phyloP scores from a whole-genome alignment of 2,797 vertebrate species.

The Antennarius maculatus region DNA sequence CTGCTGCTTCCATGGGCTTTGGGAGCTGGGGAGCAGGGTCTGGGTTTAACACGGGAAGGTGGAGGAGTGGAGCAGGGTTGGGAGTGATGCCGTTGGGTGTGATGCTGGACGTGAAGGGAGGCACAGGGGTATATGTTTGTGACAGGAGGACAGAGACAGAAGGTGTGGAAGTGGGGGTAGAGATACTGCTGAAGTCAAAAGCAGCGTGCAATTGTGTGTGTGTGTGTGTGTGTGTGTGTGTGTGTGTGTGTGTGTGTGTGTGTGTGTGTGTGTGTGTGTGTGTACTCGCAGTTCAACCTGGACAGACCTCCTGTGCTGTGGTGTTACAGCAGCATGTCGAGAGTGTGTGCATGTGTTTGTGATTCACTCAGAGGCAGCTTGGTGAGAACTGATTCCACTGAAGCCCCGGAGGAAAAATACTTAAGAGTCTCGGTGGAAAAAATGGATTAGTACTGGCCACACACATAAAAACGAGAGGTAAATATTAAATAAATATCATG shows the following conservation, averaged over 20 bases:
- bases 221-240: conserved; percentile 33
- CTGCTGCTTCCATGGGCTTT: conserved; percentile 77
- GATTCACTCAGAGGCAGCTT: conserved; percentile 19
- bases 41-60: conserved; percentile 51
- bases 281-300: conserved; percentile 30
- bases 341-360: conserved; percentile 14
- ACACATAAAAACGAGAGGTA: conserved; percentile 1
- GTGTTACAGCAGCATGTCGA: conserved; percentile 32
- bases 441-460: conserved; percentile 25
- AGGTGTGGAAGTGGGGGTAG: conserved; percentile 41
- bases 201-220: conserved; percentile 41
- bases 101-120: conserved; percentile 52
- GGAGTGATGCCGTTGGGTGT: conserved; percentile 46
- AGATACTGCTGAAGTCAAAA: conserved; percentile 40
- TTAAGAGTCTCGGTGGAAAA: conserved; percentile 24
- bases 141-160: conserved; percentile 54
- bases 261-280: conserved; percentile 23
- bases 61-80: conserved; percentile 19
- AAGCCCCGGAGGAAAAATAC: conserved; percentile 10
- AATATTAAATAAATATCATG: not conserved
- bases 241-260: conserved; percentile 12
- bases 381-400: conserved; percentile 29
- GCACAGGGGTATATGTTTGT: conserved; percentile 44
- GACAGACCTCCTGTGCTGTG: conserved; percentile 50
- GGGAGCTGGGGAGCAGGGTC: conserved; percentile 65